Conservation (phyloP, 1,140 invertebrate genomes). For the Protaetia brevitarsis region DNA sequence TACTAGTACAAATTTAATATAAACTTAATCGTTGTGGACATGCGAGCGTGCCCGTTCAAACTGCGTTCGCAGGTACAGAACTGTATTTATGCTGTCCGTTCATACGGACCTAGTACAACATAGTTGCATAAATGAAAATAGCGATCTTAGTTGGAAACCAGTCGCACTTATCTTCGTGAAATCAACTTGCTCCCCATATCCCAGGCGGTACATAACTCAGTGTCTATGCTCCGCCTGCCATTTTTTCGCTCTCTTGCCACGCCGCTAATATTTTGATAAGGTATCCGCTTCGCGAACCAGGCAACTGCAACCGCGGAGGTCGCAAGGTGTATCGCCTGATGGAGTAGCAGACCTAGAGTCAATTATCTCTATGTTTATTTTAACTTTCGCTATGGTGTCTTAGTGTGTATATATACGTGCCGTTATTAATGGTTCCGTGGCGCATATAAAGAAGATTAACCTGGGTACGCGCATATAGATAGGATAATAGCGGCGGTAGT, state of each 20-base stretch:
- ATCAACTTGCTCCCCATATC: background rate
- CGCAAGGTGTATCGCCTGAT: conserved; percentile 12
- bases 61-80: background rate
- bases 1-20: background rate
- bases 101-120: no score
- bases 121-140: background rate
- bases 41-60: no score
- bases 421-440: background rate
- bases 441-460: no score
- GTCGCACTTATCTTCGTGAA: background rate
- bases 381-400: background rate
- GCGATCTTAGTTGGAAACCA: conserved; percentile 1
- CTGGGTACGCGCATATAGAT: no score
- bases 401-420: background rate
- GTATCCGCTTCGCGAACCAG: background rate
- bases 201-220: conserved; percentile 7
- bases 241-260: background rate
- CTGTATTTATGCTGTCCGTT: no score
- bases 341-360: background rate
- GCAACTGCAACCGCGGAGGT: background rate
- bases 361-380: conserved; percentile 12
- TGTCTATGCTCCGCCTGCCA: conserved; percentile 2
- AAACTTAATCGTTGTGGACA: background rate
- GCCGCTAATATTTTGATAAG: conserved; percentile 14
- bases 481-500: no score